Percentiles rank a stretch among this genome's conserved stretches.
These are phyloP conservation scores for Macrosteles quadrilineatus DNA, from an alignment of 1,140 invertebrate species.

Conservation along the genomic window DNA sequence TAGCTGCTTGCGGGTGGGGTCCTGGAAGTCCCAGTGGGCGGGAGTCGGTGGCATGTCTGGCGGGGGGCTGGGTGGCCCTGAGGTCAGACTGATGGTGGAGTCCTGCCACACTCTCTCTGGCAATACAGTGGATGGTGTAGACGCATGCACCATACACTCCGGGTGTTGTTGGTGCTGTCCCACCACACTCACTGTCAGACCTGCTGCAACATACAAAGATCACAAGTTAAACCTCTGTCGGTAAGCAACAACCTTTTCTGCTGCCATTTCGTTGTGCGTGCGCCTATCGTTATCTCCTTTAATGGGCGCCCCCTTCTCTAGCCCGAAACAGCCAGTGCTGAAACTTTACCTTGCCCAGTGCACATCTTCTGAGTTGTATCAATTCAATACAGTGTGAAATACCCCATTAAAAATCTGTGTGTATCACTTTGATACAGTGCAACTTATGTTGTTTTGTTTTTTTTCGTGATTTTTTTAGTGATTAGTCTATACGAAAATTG, in stretches of 20 bases:
- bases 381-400: too few relatives aligned
- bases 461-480: too few relatives aligned
- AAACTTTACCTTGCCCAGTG: too few relatives aligned
- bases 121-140: constrained; percentile 61
- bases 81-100: constrained; percentile 47
- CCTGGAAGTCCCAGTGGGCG: constrained; percentile 83
- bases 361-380: too few relatives aligned
- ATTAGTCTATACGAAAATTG: too few relatives aligned
- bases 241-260: too few relatives aligned
- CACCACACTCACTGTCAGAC: constrained; percentile 36
- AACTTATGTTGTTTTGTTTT: too few relatives aligned
- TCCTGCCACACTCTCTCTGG: constrained; percentile 79
- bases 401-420: too few relatives aligned
- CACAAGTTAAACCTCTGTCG: neutral
- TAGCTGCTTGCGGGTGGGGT: constrained; percentile 76
- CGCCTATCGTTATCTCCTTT: neutral
- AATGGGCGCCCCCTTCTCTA: too few relatives aligned
- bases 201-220: constrained; percentile 28
- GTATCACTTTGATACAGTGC: too few relatives aligned
- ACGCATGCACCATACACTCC: constrained; percentile 46
- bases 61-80: constrained; percentile 39
- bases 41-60: constrained; percentile 38
- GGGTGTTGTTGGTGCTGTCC: constrained; percentile 42
- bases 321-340: too few relatives aligned
- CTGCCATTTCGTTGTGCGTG: too few relatives aligned